Evolutionary conservation across 2,797 vertebrate genomes (phyloP).

Genomic region (Gobio occitaniae): DNA sequence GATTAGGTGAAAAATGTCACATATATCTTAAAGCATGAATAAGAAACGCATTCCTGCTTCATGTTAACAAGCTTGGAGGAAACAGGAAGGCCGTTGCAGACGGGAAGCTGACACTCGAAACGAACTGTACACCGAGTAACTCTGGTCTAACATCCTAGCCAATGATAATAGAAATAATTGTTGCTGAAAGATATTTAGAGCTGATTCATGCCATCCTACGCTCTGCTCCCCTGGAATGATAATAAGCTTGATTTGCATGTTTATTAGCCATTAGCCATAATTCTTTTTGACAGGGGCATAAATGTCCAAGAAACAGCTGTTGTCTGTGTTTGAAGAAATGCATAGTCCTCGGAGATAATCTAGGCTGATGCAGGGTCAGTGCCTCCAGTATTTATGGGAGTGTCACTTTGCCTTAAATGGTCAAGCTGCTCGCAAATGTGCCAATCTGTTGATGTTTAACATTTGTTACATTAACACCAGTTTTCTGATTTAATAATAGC

Average conservation of each 20-base stretch:
- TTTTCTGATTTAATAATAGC: conserved; percentile 10
- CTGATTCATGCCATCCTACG: neutral
- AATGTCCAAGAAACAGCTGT: conserved; percentile 58
- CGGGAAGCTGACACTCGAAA: conserved; percentile 46
- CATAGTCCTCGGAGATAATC: conserved; percentile 34
- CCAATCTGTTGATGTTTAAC: conserved; percentile 11
- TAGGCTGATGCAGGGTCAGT: conserved; percentile 48
- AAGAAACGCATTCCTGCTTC: conserved; percentile 24
- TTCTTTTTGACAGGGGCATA: conserved; percentile 51
- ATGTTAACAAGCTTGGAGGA: conserved; percentile 41
- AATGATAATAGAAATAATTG: conserved; percentile 56
- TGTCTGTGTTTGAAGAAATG: conserved; percentile 49
- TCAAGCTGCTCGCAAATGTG: conserved; percentile 34
- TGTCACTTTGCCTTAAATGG: conserved; percentile 61
- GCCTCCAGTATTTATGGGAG: conserved; percentile 56
- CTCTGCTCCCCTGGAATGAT: conserved; percentile 28
- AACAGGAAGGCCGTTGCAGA: conserved; percentile 34
- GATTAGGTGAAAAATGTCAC: conserved; percentile 30
- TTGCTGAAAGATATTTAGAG: conserved; percentile 49
- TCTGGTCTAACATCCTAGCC: conserved; percentile 45
- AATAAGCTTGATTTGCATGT: conserved; percentile 22
- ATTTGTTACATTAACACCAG: conserved; percentile 12
- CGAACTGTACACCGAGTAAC: conserved; percentile 42
- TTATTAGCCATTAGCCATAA: conserved; percentile 48
- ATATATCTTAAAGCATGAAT: conserved; percentile 38